A percentile compares a stretch with the other conserved stretches of the same genome.
Conservation (phyloP, 2,888 invertebrate species). For the Charanyca ferruginea region DNA sequence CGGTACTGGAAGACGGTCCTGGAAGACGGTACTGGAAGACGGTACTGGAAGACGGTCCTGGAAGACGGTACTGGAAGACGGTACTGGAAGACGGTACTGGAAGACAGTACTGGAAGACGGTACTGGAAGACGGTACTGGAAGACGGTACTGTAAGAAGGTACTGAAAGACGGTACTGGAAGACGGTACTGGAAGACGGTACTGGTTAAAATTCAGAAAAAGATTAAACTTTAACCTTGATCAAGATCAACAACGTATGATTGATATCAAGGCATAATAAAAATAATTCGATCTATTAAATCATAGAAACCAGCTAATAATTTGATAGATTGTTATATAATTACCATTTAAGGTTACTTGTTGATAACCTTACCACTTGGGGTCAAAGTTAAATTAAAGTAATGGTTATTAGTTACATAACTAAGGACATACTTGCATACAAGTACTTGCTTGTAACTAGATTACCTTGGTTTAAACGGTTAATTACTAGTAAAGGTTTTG, state of each 20-base stretch:
- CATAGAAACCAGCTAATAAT: background rate
- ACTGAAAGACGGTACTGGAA: too few relatives aligned
- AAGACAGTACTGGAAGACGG: too few relatives aligned
- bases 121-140: too few relatives aligned
- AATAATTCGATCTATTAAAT: conserved; percentile 9
- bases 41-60: too few relatives aligned
- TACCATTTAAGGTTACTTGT: background rate
- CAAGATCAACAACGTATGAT: background rate
- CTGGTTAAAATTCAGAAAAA: too few relatives aligned
- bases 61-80: too few relatives aligned
- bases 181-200: too few relatives aligned
- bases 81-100: too few relatives aligned
- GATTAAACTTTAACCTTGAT: background rate
- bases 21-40: too few relatives aligned
- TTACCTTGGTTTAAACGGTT: conserved; percentile 3
- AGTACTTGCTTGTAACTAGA: conserved; percentile 5
- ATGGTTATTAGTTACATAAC: background rate
- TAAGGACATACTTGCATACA: conserved; percentile 29
- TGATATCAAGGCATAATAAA: background rate
- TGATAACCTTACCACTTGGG: conserved; percentile 5
- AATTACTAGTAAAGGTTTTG: too few relatives aligned
- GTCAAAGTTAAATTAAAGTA: conserved; percentile 22
- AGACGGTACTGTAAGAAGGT: too few relatives aligned
- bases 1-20: too few relatives aligned
- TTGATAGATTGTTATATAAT: conserved; percentile 4